Conservation (phyloP, 2,797 vertebrate genomes). For the Tamandua tetradactyla region DNA sequence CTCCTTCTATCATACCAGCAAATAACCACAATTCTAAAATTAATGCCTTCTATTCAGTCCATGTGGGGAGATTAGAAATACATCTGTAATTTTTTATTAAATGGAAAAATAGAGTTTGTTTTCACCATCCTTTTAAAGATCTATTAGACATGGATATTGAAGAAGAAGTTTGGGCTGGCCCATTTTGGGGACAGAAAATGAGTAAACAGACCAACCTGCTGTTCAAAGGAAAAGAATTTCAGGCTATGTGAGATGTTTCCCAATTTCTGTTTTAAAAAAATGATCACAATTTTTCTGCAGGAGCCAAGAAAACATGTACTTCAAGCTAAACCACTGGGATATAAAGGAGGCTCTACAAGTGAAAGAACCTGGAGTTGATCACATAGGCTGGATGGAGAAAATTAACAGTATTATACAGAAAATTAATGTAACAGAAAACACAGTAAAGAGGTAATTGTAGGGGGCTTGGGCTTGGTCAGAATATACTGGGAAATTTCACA, state of each 20-base stretch:
- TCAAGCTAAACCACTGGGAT: constrained; percentile 45
- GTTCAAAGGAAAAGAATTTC: neutral
- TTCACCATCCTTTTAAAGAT: neutral
- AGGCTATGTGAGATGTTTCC: neutral
- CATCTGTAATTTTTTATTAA: neutral
- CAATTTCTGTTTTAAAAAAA: neutral
- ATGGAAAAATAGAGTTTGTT: neutral
- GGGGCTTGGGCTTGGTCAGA: neutral
- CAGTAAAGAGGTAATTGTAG: constrained; percentile 53
- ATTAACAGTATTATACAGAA: constrained; percentile 49
- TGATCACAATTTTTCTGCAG: constrained; percentile 34
- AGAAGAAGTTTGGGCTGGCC: too few relatives aligned
- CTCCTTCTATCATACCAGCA: neutral
- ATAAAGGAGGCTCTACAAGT: constrained; percentile 27
- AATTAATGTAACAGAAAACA: constrained; percentile 43
- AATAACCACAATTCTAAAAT: neutral
- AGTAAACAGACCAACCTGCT: neutral
- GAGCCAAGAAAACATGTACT: neutral
- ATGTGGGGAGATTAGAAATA: neutral
- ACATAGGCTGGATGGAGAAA: constrained; percentile 52
- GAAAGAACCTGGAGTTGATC: constrained; percentile 31
- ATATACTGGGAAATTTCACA: neutral
- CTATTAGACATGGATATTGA: neutral
- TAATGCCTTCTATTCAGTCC: neutral
- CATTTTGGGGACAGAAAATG: neutral